phyloP scores from a whole-genome alignment of 1,140 invertebrate genomes.

The Laodelphax striatellus region DNA sequence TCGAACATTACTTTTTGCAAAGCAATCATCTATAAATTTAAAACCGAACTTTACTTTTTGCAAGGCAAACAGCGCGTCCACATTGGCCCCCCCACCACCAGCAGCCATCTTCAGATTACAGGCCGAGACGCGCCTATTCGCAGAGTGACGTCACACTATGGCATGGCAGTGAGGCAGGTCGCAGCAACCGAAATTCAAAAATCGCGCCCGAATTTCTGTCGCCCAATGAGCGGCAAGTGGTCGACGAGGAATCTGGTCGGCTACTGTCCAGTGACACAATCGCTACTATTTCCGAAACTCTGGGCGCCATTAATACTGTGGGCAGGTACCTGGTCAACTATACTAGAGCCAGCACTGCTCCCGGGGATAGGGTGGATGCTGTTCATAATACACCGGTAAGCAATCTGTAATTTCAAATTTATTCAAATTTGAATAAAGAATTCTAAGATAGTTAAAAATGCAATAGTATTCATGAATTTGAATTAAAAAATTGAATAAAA shows the following conservation, averaged over 20 bases:
- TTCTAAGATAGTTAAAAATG: no score
- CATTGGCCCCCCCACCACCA: no score
- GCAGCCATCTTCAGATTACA: no score
- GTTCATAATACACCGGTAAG: neutral
- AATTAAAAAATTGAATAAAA: no score
- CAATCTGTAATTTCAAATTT: neutral
- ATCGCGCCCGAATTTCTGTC: neutral
- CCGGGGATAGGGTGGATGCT: slow-evolving; percentile 9
- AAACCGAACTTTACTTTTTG: no score
- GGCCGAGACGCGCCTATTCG: no score
- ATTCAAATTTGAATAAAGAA: no score
- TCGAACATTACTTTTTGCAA: no score
- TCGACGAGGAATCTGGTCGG: slow-evolving; percentile 15
- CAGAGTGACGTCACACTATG: no score
- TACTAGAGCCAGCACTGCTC: slow-evolving; percentile 34
- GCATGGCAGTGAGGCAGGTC: neutral
- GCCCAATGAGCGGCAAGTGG: neutral
- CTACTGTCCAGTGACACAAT: slow-evolving; percentile 29
- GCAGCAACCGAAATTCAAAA: neutral
- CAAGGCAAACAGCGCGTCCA: no score
- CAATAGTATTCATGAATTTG: no score
- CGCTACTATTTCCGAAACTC: slow-evolving; percentile 39
- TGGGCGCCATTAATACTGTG: slow-evolving; percentile 67
- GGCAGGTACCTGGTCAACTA: slow-evolving; percentile 73
- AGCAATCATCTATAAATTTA: no score